Conservation (phyloP, 2,113 vertebrate genomes). For the Xenopus borealis region DNA sequence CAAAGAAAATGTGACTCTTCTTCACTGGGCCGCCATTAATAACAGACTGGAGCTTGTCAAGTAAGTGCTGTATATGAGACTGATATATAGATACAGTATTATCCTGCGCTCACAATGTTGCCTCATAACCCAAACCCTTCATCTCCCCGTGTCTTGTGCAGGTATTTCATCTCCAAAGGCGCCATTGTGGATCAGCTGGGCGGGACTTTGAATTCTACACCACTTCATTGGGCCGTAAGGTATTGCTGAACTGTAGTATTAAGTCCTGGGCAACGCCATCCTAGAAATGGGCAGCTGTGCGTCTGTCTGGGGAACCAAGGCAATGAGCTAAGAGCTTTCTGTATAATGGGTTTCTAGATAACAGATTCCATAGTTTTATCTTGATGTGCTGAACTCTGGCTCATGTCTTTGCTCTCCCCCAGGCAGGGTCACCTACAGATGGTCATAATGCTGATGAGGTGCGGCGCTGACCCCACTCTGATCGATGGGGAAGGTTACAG, state of each 20-base stretch:
- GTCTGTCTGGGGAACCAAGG: no score
- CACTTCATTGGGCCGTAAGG: conserved; percentile 96
- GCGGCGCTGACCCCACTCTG: conserved; percentile 81
- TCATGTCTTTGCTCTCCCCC: conserved; percentile 33
- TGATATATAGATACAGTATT: no score
- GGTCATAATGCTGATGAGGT: conserved; percentile 84
- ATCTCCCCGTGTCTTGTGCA: conserved; percentile 48
- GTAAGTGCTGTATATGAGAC: conserved; percentile 63
- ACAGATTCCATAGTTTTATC: no score
- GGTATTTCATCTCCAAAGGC: conserved; percentile 93
- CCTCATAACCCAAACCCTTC: no score
- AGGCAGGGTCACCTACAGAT: conserved; percentile 93
- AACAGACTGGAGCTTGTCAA: conserved; percentile 87
- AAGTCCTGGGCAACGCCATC: no score
- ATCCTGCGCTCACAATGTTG: no score
- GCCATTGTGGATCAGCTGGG: conserved; percentile 89
- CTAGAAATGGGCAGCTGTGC: no score
- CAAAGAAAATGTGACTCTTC: conserved; percentile 91
- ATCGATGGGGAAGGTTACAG: conserved; percentile 90
- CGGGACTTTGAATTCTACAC: conserved; percentile 92
- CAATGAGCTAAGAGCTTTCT: no score
- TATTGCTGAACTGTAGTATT: conserved; percentile 51
- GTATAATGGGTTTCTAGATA: no score
- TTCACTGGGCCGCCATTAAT: conserved; percentile 98
- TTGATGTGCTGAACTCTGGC: no score